Base-by-base conservation (phyloP, 2,797 vertebrate species). In the Poeciliopsis turneri region DNA sequence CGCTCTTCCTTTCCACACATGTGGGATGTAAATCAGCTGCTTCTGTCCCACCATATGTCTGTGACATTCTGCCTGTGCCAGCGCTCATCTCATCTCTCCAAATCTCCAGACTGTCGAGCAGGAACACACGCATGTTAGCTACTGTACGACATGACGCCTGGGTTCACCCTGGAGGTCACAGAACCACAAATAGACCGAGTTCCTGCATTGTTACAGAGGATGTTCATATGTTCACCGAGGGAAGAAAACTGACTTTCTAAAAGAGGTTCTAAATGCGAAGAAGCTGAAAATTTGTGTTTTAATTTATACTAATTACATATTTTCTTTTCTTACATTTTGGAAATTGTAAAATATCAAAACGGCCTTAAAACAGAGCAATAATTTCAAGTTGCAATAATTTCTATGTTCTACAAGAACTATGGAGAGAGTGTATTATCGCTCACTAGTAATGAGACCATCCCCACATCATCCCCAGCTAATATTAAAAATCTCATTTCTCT, bases 61-160 rank as follows among this genome's bases (percentile, higher is more conserved):
- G 64, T 77, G 85, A 87, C 81, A 82, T 79, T 89, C 78, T 87
- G 87, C 61, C 47, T 76, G 45, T 80, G 89, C 84, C 77, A 77
- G 75, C 25, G 77, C 83, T 83, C 61, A 71, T 18, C 74, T 71
- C 75, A 78, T 79, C 75, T 75, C 51, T 47, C 47, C 74, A 53
- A 30, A 39, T 23, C 11, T 30, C 10, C 43, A 51, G 33, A 18
- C 49, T 20, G 59, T 66, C 78, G 81, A 74, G 79, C 70, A 73
- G 61, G 64, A 43, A n/a, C n/a, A 69, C 59, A 61, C 9, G 7
- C 70, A 0, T 12, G 53, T 28, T 12, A 28, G 53, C 10, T 28
- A 1, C 72, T 73, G 45, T 10, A 59, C 23, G 61, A 55, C 1
- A 43, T 74, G 74, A 74, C 6, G n/a, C 47, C 28, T 81, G 72